Percentiles rank a stretch among this genome's conserved stretches.
These are phyloP conservation scores for Cyprinodon diabolis DNA, from an alignment of 2,797 vertebrate species.

Conservation along the genomic window DNA sequence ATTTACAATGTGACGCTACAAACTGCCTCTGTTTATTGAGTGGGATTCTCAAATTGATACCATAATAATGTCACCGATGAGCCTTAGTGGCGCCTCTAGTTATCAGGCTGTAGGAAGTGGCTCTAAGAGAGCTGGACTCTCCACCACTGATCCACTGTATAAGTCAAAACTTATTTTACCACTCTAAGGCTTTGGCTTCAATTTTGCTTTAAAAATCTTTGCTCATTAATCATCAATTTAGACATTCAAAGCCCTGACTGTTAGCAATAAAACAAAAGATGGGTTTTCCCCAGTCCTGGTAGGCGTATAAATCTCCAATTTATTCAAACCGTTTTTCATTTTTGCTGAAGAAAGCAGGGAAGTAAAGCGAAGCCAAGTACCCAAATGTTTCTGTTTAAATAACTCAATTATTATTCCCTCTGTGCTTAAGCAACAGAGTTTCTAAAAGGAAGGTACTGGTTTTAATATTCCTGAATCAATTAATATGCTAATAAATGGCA, in stretches of 20 bases:
- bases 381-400: constrained; percentile 65
- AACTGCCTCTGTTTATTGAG: constrained; percentile 50
- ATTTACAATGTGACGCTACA: constrained; percentile 67
- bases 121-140: constrained; percentile 25
- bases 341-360: constrained; percentile 58
- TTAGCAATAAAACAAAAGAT: constrained; percentile 52
- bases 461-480: constrained; percentile 39
- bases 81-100: constrained; percentile 20
- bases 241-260: constrained; percentile 39
- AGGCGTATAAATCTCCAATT: constrained; percentile 52
- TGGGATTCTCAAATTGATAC: constrained; percentile 50
- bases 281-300: constrained; percentile 53
- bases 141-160: constrained; percentile 19
- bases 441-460: constrained; percentile 29
- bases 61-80: constrained; percentile 39
- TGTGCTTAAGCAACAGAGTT: constrained; percentile 33
- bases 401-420: constrained; percentile 39
- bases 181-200: constrained; percentile 22
- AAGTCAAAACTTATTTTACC: constrained; percentile 32
- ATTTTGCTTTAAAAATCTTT: constrained; percentile 52
- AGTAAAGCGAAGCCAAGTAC: constrained; percentile 59
- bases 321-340: constrained; percentile 60
- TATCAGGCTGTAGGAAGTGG: constrained; percentile 44
- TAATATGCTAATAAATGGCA: constrained; percentile 52
- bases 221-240: constrained; percentile 64